Conservation (phyloP, 2,888 invertebrate species). For the Eurois occulta region DNA sequence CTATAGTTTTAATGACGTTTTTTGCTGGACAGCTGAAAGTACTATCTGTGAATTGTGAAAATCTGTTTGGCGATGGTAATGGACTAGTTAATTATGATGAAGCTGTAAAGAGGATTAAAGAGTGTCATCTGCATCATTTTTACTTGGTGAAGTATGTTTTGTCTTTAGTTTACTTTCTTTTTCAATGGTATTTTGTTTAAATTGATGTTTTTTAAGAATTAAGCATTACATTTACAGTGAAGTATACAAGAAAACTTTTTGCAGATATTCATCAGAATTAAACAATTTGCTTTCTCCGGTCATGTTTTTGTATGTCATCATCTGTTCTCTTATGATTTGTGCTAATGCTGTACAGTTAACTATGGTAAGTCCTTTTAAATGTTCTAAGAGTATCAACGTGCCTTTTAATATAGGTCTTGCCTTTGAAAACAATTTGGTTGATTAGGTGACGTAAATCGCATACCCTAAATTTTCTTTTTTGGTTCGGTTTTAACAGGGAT, state of each 20-base stretch:
- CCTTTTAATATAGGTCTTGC: no score
- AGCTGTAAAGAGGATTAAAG: constrained; percentile 73
- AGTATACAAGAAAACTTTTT: constrained; percentile 60
- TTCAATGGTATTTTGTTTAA: neutral
- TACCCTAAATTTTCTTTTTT: neutral
- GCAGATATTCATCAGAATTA: constrained; percentile 80
- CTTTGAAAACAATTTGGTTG: neutral
- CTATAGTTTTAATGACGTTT: constrained; percentile 84
- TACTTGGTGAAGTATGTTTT: constrained; percentile 78
- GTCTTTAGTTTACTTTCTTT: constrained; percentile 9
- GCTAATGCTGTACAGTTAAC: constrained; percentile 85
- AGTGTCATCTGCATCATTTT: constrained; percentile 80
- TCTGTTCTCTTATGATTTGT: constrained; percentile 88
- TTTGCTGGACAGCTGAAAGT: constrained; percentile 83
- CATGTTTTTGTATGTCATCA: constrained; percentile 86
- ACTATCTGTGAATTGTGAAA: constrained; percentile 77
- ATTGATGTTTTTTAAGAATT: neutral
- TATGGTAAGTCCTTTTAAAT: constrained; percentile 71
- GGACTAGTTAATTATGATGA: constrained; percentile 66
- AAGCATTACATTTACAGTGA: neutral
- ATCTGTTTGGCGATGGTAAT: constrained; percentile 73
- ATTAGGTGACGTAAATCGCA: neutral
- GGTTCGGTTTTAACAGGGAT: neutral
- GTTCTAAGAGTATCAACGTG: neutral
- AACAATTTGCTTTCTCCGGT: constrained; percentile 85